phyloP scores from a whole-genome alignment of 1,140 invertebrate species.

The Pseudomyrmex dendroicus region DNA sequence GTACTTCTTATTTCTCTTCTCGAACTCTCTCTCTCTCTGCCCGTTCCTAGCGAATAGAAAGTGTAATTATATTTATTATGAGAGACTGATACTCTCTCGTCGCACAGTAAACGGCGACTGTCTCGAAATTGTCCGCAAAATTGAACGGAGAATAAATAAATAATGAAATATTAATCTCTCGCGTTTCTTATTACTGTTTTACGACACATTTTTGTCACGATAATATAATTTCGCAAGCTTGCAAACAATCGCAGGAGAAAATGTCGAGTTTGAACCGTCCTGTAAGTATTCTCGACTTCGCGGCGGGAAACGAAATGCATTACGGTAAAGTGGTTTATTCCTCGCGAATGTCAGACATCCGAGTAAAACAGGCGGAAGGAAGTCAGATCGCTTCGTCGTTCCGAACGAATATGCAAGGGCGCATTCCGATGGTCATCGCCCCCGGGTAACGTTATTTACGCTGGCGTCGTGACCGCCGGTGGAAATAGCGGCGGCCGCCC shows the following conservation, averaged over 20 bases:
- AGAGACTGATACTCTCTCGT: not conserved
- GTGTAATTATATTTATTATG: constrained; percentile 19
- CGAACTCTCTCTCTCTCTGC: too few species aligned
- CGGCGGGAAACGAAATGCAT: too few species aligned
- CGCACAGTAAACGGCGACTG: not conserved
- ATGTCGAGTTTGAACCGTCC: not conserved
- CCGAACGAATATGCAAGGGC: not conserved
- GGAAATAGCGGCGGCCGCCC: constrained; percentile 14
- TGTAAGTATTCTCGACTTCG: not conserved
- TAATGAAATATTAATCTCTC: not conserved
- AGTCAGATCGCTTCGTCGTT: not conserved
- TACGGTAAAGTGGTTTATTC: not conserved
- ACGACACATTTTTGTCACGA: too few species aligned
- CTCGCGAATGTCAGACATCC: not conserved
- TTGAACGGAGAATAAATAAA: not conserved
- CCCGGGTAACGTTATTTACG: constrained; percentile 2
- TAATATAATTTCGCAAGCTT: too few species aligned
- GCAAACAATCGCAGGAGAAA: too few species aligned
- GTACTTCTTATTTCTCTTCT: not conserved
- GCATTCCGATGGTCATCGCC: not conserved
- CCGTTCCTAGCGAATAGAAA: not conserved
- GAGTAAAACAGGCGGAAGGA: constrained; percentile 26
- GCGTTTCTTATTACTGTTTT: not conserved
- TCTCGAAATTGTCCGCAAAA: not conserved
- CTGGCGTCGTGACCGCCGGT: not conserved